Percentiles rank a stretch among this genome's conserved stretches.
These are phyloP conservation scores for Parotia lawesii DNA, from an alignment of 2,113 vertebrate genomes.

Conservation along the genomic window DNA sequence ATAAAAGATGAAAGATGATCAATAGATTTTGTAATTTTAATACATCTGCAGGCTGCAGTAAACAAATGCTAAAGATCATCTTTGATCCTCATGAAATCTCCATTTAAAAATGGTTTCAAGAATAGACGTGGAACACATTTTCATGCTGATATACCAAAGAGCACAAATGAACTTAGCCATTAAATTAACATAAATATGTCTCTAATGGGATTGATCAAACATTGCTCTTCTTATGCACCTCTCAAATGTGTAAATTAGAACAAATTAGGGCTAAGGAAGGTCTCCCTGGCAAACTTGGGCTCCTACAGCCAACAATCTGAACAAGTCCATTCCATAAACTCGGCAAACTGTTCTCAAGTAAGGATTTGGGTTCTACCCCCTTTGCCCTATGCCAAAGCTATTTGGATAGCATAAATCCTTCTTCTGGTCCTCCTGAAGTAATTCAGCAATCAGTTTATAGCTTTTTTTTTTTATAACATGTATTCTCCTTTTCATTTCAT, in stretches of 20 bases:
- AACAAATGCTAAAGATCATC: background rate
- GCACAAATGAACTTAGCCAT: background rate
- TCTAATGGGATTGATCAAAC: background rate
- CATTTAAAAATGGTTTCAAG: background rate
- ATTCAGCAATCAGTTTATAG: background rate
- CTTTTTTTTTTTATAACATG: background rate
- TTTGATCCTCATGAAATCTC: background rate
- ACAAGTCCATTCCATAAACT: background rate
- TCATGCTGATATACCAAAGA: background rate
- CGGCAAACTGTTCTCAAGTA: background rate
- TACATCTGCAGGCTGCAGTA: rapidly evolving
- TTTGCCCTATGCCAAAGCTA: background rate
- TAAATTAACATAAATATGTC: background rate
- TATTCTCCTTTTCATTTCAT: background rate
- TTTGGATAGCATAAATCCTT: background rate
- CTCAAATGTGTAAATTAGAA: background rate
- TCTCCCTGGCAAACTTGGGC: background rate
- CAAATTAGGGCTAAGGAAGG: background rate
- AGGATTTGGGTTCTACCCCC: background rate
- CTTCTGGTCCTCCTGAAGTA: background rate
- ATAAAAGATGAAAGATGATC: background rate
- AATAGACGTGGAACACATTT: background rate
- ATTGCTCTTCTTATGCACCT: background rate
- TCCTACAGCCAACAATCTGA: background rate
- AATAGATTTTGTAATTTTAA: background rate